Base-by-base conservation (phyloP, 2,113 vertebrate species). In the Spermophilus dauricus region DNA sequence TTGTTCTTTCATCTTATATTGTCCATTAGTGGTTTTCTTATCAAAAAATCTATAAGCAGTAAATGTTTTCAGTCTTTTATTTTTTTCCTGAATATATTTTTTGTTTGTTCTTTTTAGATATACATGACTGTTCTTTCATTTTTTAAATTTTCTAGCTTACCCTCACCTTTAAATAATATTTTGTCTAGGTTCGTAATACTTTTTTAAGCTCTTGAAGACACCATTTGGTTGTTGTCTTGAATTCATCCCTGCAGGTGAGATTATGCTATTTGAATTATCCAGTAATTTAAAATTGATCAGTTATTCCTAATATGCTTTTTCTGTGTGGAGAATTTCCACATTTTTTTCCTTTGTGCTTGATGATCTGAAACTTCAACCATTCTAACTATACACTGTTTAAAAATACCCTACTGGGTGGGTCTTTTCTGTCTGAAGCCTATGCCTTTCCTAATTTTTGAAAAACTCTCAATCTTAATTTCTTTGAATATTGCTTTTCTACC, bases 301-400 rank as follows among this genome's bases (percentile, higher is more conserved):
- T 76, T 69, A 61, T 89, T 93, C 28, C 39, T 93, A 63, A 84
- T n/a, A 39, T 81, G 34, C 72, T 30, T 80, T 91, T 80, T 91
- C 39, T 61, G 20, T 53, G 0, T 80, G 65, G 42, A 69, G 10
- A 70, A 83, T 88, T 83, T 84, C 7, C 1, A 34, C 17, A 83
- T 61, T 76, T 92, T 77, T 51, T 51, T 51, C 12, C 37, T 88
- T 83, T 88, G 69, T 16, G 28, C 51, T 88, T 53, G 30, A 70
- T 63, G 28, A 72, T 56, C 11, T 72, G 53, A 88, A 84, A 92
- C 77, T 77, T 88, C 24, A 78, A 45, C 16, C 26, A 37, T 8
- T 14, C 34, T 70, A 56, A 88, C 26, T 20, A 1, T 34, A 30
- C 37, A 34, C 51, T 61, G 7, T 80, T 85, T 51, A 28, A 56